A percentile compares a stretch with the other conserved stretches of the same genome.
Conservation (phyloP, 2,888 invertebrate genomes). For the Chrysodeixis includens region DNA sequence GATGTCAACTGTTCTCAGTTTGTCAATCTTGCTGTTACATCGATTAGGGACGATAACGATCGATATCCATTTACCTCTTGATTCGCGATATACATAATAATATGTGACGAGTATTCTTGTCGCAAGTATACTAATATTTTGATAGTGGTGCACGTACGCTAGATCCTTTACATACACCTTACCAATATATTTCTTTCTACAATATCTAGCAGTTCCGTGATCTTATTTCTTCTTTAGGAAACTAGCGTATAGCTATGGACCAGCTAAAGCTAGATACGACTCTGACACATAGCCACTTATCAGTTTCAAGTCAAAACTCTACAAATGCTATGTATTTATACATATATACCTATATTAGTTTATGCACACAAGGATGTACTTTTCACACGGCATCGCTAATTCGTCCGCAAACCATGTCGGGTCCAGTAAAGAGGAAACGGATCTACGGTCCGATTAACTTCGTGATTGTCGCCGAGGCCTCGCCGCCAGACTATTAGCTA, state of each 20-base stretch:
- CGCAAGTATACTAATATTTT: slow-evolving; percentile 55
- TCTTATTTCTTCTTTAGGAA: too few relatives aligned
- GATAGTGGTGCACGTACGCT: slow-evolving; percentile 49
- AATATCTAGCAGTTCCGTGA: too few relatives aligned
- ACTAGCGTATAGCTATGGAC: slow-evolving; percentile 18
- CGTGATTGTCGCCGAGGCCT: slow-evolving; percentile 72
- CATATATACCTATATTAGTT: background rate
- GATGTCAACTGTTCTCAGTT: slow-evolving; percentile 13
- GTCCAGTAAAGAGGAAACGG: slow-evolving; percentile 76
- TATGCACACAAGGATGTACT: slow-evolving; percentile 7
- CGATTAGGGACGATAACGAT: slow-evolving; percentile 63
- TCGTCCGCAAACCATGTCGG: slow-evolving; percentile 54
- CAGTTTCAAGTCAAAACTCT: background rate
- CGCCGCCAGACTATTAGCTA: slow-evolving; percentile 62
- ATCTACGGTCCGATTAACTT: slow-evolving; percentile 78
- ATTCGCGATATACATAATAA: slow-evolving; percentile 54
- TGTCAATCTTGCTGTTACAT: slow-evolving; percentile 57
- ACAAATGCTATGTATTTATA: background rate
- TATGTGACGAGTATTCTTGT: slow-evolving; percentile 58
- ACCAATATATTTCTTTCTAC: too few relatives aligned
- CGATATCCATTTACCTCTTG: slow-evolving; percentile 58
- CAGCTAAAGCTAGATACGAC: background rate
- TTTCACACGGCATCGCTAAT: slow-evolving; percentile 68
- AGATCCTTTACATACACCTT: too few relatives aligned
- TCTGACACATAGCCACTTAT: background rate